Evolutionary conservation across 2,113 vertebrate genomes (phyloP).

Genomic region (Dunckerocampus dactyliophorus): DNA sequence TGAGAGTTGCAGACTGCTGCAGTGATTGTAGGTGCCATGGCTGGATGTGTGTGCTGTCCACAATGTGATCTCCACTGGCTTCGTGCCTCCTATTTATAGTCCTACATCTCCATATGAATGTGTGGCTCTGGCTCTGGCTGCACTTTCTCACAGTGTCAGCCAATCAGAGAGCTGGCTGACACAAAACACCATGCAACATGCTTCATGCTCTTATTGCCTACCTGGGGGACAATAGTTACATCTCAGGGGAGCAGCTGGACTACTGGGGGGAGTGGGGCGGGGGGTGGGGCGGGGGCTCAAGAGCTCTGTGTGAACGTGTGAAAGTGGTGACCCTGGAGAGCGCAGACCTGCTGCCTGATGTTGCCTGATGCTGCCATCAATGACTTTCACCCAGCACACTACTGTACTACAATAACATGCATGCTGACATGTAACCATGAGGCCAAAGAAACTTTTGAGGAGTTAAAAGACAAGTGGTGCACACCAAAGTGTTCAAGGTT

Average conservation of each 20-base stretch:
- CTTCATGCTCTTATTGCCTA: neutral
- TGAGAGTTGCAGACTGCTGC: constrained; percentile 36
- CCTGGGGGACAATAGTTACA: constrained; percentile 32
- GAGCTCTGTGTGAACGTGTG: constrained; percentile 52
- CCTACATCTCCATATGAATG: constrained; percentile 63
- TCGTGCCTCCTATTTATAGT: constrained; percentile 56
- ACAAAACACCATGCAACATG: constrained; percentile 6
- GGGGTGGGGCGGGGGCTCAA: neutral
- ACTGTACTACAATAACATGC: neutral
- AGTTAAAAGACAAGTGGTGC: neutral
- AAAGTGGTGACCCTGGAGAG: constrained; percentile 59
- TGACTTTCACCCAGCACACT: constrained; percentile 3
- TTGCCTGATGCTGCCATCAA: neutral
- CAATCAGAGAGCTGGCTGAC: constrained; percentile 44
- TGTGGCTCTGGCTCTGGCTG: constrained; percentile 44
- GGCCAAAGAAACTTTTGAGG: too few relatives aligned
- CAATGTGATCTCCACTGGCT: constrained; percentile 43
- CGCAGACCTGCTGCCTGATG: constrained; percentile 9
- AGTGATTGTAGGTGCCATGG: constrained; percentile 39
- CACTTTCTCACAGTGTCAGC: constrained; percentile 59
- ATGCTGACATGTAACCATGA: too few relatives aligned
- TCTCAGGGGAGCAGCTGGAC: constrained; percentile 56
- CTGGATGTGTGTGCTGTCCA: constrained; percentile 41
- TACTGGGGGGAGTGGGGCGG: constrained; percentile 5
- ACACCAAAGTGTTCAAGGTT: constrained; percentile 1